These are phyloP conservation scores for Porphyrio hochstetteri DNA, from an alignment of 2,113 vertebrate species.

Conservation along the genomic window DNA sequence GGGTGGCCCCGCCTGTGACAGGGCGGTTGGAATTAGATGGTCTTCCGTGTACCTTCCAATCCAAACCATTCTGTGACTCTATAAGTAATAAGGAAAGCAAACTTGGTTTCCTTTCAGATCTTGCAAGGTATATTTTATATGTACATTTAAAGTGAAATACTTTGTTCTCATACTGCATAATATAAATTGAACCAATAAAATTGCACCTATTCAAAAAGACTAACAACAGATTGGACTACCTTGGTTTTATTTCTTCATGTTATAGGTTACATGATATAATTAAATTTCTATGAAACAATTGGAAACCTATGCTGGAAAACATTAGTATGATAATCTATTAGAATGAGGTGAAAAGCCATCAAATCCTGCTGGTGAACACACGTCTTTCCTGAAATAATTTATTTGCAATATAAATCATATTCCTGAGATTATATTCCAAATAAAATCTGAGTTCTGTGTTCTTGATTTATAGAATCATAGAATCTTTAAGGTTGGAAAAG, in stretches of 20 bases:
- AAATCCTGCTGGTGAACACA: neutral
- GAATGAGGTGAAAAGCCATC: neutral
- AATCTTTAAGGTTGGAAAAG: too few species aligned
- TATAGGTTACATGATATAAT: neutral
- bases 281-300: too few species aligned
- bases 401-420: neutral
- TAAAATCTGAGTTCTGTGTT: neutral
- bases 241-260: neutral
- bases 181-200: neutral
- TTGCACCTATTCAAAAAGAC: neutral
- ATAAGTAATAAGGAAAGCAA: neutral
- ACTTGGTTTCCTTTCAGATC: neutral
- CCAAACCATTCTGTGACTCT: too few species aligned
- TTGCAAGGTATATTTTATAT: neutral
- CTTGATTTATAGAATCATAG: too few species aligned
- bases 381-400: neutral
- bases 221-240: neutral
- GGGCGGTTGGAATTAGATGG: too few species aligned
- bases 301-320: neutral
- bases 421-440: neutral
- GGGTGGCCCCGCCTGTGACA: too few species aligned
- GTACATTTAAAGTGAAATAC: neutral
- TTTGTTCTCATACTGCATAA: neutral
- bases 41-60: too few species aligned
- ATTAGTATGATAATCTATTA: neutral